phyloP scores from a whole-genome alignment of 2,113 vertebrate genomes.

The Dermatemys mawii region DNA sequence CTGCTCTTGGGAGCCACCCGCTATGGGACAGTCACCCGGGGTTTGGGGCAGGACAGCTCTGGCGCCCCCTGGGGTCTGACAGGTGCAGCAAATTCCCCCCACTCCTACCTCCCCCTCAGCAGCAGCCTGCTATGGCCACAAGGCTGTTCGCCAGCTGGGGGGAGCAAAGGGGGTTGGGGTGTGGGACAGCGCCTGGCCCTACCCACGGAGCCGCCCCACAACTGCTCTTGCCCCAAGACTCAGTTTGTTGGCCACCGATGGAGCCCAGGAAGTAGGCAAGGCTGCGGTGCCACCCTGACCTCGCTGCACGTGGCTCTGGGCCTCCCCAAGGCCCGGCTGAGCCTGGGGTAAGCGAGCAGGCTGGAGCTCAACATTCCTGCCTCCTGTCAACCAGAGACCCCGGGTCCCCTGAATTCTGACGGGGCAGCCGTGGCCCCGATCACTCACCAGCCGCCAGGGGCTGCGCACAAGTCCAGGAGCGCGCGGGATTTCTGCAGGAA shows the following conservation, averaged over 20 bases:
- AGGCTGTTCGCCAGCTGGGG: neutral
- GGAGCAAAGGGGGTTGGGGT: accelerated
- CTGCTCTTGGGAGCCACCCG: too few relatives aligned
- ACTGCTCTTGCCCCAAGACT: neutral
- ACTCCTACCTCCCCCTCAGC: too few relatives aligned
- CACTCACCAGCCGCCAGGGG: constrained; percentile 94
- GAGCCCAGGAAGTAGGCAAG: neutral
- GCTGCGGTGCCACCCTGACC: too few relatives aligned
- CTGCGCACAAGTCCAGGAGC: constrained; percentile 92
- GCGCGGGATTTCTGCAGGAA: constrained; percentile 94
- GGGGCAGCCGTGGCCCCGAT: accelerated
- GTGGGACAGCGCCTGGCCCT: too few relatives aligned
- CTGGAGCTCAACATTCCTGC: neutral
- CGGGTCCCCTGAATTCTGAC: accelerated
- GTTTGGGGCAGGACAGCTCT: neutral
- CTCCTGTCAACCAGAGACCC: too few relatives aligned
- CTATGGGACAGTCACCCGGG: neutral
- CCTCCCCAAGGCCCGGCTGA: neutral
- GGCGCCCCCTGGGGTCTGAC: neutral
- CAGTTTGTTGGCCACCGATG: neutral
- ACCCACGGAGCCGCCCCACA: neutral
- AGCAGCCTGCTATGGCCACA: neutral
- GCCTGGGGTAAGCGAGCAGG: neutral
- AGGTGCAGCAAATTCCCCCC: neutral
- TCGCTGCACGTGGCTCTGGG: too few relatives aligned